These are phyloP conservation scores for Allobates femoralis DNA, from an alignment of 2,797 vertebrate species.

Conservation along the genomic window DNA sequence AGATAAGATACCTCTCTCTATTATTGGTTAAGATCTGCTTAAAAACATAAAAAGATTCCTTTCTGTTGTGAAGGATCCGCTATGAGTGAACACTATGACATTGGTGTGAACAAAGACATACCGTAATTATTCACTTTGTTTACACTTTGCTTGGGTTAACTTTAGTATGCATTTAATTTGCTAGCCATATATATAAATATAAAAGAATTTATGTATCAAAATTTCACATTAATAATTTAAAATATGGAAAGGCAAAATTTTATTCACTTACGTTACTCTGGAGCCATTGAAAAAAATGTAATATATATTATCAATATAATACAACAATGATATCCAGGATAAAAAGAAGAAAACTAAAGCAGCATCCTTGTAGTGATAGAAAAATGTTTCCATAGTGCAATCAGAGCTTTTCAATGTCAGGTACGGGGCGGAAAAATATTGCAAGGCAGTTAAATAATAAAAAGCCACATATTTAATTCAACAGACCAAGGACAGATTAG, in stretches of 20 bases:
- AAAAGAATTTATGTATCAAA: neutral
- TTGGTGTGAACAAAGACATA: no score
- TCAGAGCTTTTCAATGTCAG: slow-evolving; percentile 49
- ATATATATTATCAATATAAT: slow-evolving; percentile 15
- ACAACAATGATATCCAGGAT: slow-evolving; percentile 8
- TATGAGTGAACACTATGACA: no score
- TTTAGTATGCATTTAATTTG: neutral
- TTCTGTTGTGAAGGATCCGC: no score
- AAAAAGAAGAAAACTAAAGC: neutral
- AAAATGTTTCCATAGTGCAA: slow-evolving; percentile 31
- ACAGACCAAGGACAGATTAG: slow-evolving; percentile 50
- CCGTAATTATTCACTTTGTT: neutral
- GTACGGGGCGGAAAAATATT: slow-evolving; percentile 32
- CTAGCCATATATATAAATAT: neutral
- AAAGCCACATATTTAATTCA: slow-evolving; percentile 55
- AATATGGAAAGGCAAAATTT: neutral
- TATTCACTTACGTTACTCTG: neutral
- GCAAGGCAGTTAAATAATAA: slow-evolving; percentile 55
- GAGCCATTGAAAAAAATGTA: slow-evolving; percentile 12
- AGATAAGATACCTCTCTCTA: no score
- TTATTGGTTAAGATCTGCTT: no score
- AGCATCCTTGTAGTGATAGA: slow-evolving; percentile 32
- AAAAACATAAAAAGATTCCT: no score
- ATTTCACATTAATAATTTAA: neutral
- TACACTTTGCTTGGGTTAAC: neutral